A percentile compares a stretch with the other conserved stretches of the same genome.
These are phyloP conservation scores for Andrena marginata DNA, from an alignment of 2,888 invertebrate genomes.

Conservation along the genomic window DNA sequence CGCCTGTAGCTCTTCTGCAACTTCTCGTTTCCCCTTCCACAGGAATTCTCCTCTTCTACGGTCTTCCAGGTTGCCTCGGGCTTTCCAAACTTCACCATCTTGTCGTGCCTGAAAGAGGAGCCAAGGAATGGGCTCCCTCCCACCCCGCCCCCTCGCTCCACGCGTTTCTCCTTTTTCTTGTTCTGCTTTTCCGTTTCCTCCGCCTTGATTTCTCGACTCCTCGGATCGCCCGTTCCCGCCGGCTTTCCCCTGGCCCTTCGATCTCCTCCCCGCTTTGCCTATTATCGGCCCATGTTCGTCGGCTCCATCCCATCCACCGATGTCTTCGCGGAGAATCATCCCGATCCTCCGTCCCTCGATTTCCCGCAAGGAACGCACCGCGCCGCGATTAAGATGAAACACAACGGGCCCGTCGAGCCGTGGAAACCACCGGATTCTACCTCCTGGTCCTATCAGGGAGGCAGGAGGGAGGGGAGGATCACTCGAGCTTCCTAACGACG, in stretches of 20 bases:
- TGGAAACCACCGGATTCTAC: constrained; percentile 26
- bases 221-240: constrained; percentile 24
- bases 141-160: background rate
- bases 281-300: constrained; percentile 49
- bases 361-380: constrained; percentile 32
- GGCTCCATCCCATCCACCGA: constrained; percentile 12
- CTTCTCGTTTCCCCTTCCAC: constrained; percentile 62
- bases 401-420: constrained; percentile 48
- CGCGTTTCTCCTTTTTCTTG: constrained; percentile 26
- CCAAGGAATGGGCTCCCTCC: constrained; percentile 24
- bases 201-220: constrained; percentile 50
- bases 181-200: constrained; percentile 25
- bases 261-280: constrained; percentile 22
- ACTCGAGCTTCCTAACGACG: constrained; percentile 44
- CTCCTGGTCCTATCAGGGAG: constrained; percentile 13
- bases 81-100: constrained; percentile 78
- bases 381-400: constrained; percentile 54
- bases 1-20: constrained; percentile 68
- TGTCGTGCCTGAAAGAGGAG: constrained; percentile 70
- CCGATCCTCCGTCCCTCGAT: constrained; percentile 25
- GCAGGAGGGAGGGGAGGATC: constrained; percentile 6
- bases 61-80: constrained; percentile 71
- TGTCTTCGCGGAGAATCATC: constrained; percentile 3
- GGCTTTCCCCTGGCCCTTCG: constrained; percentile 19
- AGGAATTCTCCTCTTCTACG: constrained; percentile 69